Percentiles rank a stretch among this genome's conserved stretches.
Conservation (phyloP, 2,888 invertebrate species). For the Anaspis maculata region DNA sequence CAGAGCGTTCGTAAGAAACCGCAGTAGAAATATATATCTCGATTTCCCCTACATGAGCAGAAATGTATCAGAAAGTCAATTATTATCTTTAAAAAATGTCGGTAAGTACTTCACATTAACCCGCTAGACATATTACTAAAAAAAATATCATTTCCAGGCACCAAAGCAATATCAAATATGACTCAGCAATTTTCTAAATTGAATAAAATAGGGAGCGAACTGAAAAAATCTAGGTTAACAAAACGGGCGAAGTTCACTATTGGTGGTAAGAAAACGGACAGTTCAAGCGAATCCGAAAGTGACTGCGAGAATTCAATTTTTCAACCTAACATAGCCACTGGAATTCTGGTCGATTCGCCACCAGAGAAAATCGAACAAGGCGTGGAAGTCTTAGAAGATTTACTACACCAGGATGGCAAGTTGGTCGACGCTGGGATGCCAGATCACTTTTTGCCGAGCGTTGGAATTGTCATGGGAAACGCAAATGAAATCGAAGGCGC, state of each 20-base stretch:
- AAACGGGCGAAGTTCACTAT: slow-evolving; percentile 25
- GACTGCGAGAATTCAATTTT: slow-evolving; percentile 54
- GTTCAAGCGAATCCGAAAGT: slow-evolving; percentile 53
- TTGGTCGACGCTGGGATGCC: neutral
- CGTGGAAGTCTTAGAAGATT: slow-evolving; percentile 34
- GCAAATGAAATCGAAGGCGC: slow-evolving; percentile 18
- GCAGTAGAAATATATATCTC: slow-evolving; percentile 50
- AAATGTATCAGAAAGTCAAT: slow-evolving; percentile 84
- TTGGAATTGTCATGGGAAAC: slow-evolving; percentile 54
- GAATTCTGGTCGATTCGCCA: slow-evolving; percentile 23
- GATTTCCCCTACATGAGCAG: slow-evolving; percentile 62
- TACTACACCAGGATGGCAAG: neutral
- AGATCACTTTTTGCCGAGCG: slow-evolving; percentile 55
- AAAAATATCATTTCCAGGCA: slow-evolving; percentile 49
- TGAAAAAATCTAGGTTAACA: slow-evolving; percentile 47
- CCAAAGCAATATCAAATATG: slow-evolving; percentile 79
- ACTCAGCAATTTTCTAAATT: slow-evolving; percentile 80
- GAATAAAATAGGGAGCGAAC: slow-evolving; percentile 60
- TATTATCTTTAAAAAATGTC: slow-evolving; percentile 66
- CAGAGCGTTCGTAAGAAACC: slow-evolving; percentile 38
- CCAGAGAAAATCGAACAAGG: slow-evolving; percentile 30
- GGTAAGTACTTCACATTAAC: slow-evolving; percentile 52
- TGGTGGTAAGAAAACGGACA: slow-evolving; percentile 32
- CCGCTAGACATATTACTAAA: neutral
- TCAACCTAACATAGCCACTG: slow-evolving; percentile 32